Base-by-base conservation (phyloP, 2,113 vertebrate genomes). In the Phalacrocorax pelagicus region DNA sequence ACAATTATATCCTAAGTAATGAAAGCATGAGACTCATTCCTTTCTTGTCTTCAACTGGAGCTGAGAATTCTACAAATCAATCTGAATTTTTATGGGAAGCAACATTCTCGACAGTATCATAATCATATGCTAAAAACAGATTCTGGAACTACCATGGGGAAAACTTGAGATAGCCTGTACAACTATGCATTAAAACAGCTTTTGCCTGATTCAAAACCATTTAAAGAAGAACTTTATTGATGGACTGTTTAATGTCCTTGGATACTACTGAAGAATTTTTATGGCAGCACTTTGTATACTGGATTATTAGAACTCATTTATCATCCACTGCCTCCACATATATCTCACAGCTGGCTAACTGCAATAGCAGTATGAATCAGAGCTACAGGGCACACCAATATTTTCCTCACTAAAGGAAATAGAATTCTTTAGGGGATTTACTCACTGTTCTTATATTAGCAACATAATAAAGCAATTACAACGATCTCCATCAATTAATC, bases 281-380 rank as follows among this genome's bases (percentile, higher is more conserved):
- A 94, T 94, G 94, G 95, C 93, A 97, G 94, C 59, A 63, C 42
- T 96, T 91, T 78, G 88, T 88, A 81, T 85, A 72, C 47, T 83
- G 80, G 81, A 86, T 92, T 96, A 92, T 93, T 90, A 94, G 46
- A 81, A 92, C 78, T 92, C 82, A 95, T 96, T 90, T 87, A 81
- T 93, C 81, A 80, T 88, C 90, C 77, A n/a, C 8, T 77, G 63
- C 74, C 84, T 93, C 38, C 58, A 94, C 70, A 95, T 92, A 86
- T 12, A 92, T 90, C 82, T 96, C 86, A 90, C 85, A 95, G 86
- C 95, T 96, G 96, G 89, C 74, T 93, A 85, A 36, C 71, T 72
- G 89, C 87, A 93, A 95, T 49, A 95, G 74, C 54, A 70, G 78
- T 15, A 86, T 94, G 95, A 96, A 94, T 96, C 96, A 97, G 87